Evolutionary conservation across 2,797 vertebrate species (phyloP).

Genomic region (Periophthalmus magnuspinnatus): DNA sequence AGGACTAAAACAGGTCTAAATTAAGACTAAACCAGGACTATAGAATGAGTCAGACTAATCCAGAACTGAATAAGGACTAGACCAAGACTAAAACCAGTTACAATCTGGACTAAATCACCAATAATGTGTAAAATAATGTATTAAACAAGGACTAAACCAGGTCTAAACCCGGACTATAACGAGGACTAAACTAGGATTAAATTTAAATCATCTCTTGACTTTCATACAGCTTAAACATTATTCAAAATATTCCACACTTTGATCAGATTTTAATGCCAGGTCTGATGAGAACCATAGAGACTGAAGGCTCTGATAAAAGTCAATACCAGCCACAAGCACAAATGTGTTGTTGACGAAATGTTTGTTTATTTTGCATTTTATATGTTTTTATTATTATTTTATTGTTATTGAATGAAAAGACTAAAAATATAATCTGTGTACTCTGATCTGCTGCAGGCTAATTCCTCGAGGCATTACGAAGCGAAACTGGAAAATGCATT

Average conservation of each 20-base stretch:
- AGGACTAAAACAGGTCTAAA: neutral
- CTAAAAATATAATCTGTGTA: slow-evolving; percentile 52
- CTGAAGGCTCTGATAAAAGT: slow-evolving; percentile 42
- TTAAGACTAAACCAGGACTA: neutral
- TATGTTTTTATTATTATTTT: slow-evolving; percentile 62
- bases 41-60: neutral
- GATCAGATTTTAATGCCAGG: neutral
- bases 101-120: too few relatives aligned
- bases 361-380: slow-evolving; percentile 66
- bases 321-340: slow-evolving; percentile 53
- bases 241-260: neutral
- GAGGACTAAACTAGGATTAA: too few relatives aligned
- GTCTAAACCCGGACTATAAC: too few relatives aligned
- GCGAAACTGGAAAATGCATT: slow-evolving; percentile 66
- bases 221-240: neutral
- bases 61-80: neutral
- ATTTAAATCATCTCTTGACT: neutral
- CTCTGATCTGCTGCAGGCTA: slow-evolving; percentile 61
- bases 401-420: slow-evolving; percentile 45
- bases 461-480: slow-evolving; percentile 52
- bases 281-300: slow-evolving; percentile 1
- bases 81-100: too few relatives aligned
- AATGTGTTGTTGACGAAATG: slow-evolving; percentile 42
- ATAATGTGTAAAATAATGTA: too few relatives aligned
- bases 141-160: too few relatives aligned